Evolutionary conservation across 2,113 vertebrate species (phyloP), one percentile per base, ranked within the genome.

Genomic region (Tragulus kanchil): DNA sequence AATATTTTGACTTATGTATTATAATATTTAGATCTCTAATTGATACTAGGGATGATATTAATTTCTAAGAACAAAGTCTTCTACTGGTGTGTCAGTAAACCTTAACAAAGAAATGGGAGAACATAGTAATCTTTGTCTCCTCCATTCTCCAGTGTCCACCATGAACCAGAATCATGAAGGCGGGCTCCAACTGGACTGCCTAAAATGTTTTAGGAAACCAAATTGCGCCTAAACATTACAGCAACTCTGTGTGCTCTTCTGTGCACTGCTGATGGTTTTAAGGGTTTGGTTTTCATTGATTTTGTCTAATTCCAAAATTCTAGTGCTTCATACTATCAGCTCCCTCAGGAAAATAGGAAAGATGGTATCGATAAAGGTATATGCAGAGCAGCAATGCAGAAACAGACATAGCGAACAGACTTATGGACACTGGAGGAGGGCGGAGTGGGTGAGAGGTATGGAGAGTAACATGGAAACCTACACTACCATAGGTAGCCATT

Each of bases 231-330:
- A 67, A 84, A 65, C 16, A 62, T 5, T 42, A 0, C 2, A 81
- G 59, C 0, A 23, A 17, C 21, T 91, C 23, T 1, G 0, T 5
- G 3, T 9, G n/a, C 7, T 58, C 19, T 13, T 77, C 26, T 84
- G 4, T 5, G 36, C 23, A 3, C 0, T 52, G 25, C 61, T 62
- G n/a, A 31, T 83, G n/a, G 62, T 58, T 77, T 78, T 65, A 28
- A n/a, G 21, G 17, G 25, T 67, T 92, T 95, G 31, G 26, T 56
- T 61, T 95, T 89, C 67, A 87, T 15, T 52, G 31, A 28, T 62
- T 17, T 61, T 28, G 3, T 90, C 85, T 93, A 90, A 19, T 90
- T 89, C 1, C 83, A 94, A 69, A 78, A 71, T 65, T 65, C 8
- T 11, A 89, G 13, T 77, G 14, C 8, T 77, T 42, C 61, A 15